Conservation (phyloP, 2,888 invertebrate species). For the Coleophora flavipennella region DNA sequence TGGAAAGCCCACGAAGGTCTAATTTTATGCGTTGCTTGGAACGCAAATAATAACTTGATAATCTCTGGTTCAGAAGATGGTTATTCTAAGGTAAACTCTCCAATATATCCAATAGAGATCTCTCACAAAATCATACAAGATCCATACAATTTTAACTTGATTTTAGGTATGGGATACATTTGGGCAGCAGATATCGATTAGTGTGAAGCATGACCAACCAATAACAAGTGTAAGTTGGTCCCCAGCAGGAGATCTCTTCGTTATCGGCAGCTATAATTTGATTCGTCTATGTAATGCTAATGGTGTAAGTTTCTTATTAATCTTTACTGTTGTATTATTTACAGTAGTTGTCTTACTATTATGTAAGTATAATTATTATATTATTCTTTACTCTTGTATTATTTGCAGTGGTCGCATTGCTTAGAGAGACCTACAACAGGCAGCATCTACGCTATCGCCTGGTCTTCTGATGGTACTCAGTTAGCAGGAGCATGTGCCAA, state of each 20-base stretch:
- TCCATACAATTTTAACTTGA: no score
- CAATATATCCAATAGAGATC: not conserved
- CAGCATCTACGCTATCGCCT: slow-evolving; percentile 89
- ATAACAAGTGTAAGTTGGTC: slow-evolving; percentile 94
- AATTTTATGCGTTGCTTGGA: slow-evolving; percentile 95
- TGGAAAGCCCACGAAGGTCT: slow-evolving; percentile 98
- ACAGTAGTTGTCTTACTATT: slow-evolving; percentile 95
- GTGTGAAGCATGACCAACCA: slow-evolving; percentile 89
- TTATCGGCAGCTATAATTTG: slow-evolving; percentile 94
- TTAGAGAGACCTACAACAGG: slow-evolving; percentile 92
- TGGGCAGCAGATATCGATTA: slow-evolving; percentile 90
- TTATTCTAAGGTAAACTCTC: slow-evolving; percentile 77
- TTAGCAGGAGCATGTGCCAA: slow-evolving; percentile 95
- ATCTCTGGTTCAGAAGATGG: slow-evolving; percentile 98
- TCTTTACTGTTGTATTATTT: not conserved
- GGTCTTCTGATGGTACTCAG: slow-evolving; percentile 98
- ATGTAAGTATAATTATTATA: not conserved
- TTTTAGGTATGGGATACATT: slow-evolving; percentile 90
- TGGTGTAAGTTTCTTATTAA: slow-evolving; percentile 78
- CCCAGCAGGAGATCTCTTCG: slow-evolving; percentile 91
- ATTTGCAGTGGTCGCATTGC: slow-evolving; percentile 90
- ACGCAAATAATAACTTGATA: slow-evolving; percentile 90
- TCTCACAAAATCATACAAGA: not conserved
- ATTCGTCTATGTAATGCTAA: slow-evolving; percentile 93
- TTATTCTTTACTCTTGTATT: not conserved